These are phyloP conservation scores for Turritopsis dohrnii DNA, from an alignment of 30 jellyfish, hydroid and myxozoan genomes.

Conservation along the genomic window DNA sequence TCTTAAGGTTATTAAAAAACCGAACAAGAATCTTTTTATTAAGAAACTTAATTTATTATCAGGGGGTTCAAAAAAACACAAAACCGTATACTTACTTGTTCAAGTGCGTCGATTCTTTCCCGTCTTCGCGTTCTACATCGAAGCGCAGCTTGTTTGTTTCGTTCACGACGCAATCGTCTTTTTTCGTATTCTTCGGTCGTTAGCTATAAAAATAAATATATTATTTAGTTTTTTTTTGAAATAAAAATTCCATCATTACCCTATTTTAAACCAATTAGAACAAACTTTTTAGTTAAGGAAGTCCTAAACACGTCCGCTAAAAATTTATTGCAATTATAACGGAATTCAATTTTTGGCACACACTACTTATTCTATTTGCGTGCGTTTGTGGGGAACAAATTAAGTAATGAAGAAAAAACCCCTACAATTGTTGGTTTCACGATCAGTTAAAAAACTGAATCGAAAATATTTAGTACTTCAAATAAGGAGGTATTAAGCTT, in stretches of 20 bases:
- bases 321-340: not conserved
- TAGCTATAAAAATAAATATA: slow-evolving; percentile 40
- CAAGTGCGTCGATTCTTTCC: slow-evolving; percentile 83
- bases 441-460: not conserved
- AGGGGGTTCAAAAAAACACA: not conserved
- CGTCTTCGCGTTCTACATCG: slow-evolving; percentile 94
- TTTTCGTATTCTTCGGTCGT: slow-evolving; percentile 76
- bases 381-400: not conserved
- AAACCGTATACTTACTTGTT: slow-evolving; percentile 43
- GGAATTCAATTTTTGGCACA: not conserved
- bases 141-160: slow-evolving; percentile 87
- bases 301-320: slow-evolving; percentile 10
- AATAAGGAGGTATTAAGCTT: not conserved
- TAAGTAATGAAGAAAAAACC: not conserved
- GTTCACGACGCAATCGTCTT: slow-evolving; percentile 77
- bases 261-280: not conserved
- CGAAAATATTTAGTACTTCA: not conserved
- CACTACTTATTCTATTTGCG: not conserved
- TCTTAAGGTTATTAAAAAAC: not conserved
- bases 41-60: not conserved
- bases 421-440: not conserved
- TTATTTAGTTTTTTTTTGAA: too few species aligned
- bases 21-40: not conserved
- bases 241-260: not conserved
- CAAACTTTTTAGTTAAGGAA: not conserved